These are phyloP conservation scores for Syrphus vitripennis DNA, from an alignment of 2,888 invertebrate species.

Conservation along the genomic window DNA sequence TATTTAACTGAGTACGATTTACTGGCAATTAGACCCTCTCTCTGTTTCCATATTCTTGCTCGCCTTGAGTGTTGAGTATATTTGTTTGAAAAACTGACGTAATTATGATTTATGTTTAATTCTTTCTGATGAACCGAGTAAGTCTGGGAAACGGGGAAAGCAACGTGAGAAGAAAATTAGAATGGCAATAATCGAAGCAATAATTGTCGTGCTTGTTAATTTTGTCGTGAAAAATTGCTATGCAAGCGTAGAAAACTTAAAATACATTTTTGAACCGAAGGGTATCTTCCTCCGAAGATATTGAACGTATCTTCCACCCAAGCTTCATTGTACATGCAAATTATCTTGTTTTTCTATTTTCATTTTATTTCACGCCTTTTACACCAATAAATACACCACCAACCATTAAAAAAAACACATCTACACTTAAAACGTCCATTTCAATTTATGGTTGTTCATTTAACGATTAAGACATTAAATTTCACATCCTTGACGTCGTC, in stretches of 20 bases:
- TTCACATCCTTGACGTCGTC: not conserved
- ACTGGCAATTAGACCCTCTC: constrained; percentile 51
- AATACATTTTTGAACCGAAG: not conserved
- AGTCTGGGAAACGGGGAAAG: not conserved
- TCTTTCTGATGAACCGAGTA: constrained; percentile 4
- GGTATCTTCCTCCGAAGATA: no score
- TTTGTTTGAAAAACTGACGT: constrained; percentile 31
- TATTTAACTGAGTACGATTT: constrained; percentile 59
- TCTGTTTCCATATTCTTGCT: not conserved
- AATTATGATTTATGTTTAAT: constrained; percentile 64
- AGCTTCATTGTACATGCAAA: no score
- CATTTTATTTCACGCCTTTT: not conserved
- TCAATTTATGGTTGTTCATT: constrained; percentile 35
- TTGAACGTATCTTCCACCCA: no score
- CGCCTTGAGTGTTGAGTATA: constrained; percentile 17
- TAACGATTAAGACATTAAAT: constrained; percentile 33
- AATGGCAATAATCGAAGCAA: not conserved
- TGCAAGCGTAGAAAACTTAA: not conserved
- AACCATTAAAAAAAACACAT: constrained; percentile 39
- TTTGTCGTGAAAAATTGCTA: not conserved
- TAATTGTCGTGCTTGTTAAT: not conserved
- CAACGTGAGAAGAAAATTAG: not conserved
- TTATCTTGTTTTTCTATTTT: no score
- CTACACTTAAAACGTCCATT: constrained; percentile 8
- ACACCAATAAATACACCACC: not conserved